Base-by-base conservation (phyloP, 2,888 invertebrate species). In the Apamea anceps region DNA sequence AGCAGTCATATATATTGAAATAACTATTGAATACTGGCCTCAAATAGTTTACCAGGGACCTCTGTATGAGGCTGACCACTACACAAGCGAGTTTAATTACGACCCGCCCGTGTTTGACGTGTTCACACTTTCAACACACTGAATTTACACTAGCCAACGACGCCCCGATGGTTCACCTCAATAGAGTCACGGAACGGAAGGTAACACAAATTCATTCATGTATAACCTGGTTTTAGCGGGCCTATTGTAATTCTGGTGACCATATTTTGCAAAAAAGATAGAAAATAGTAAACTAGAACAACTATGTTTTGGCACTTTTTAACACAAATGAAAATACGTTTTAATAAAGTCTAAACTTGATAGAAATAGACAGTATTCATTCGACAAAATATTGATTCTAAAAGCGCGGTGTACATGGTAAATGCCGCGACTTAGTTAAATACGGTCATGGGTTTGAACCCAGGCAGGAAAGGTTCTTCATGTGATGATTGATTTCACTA, bases 11-110 rank as follows among this genome's bases (percentile, higher is more conserved):
- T 21, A n/a, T 51, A 42, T 21, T 73, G 42, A 51, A 73, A 42
- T 73, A 15, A 32, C 15, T 81, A 79, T 32, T 32, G 42, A 73
- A 28, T 37, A 62, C 81, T n/a, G 8, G 6, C 51, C 15, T 1
- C 12, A 32, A 81, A 81, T 42, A 62, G 28, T 82, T 75, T 18
- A 57, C 28, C 77, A 25, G 25, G 10, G 15, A 18, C 18, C 45
- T 45, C 25, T 62, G 45, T 32, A 42, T 10, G 51, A 42, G 32
- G 25, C 21, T 5, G 21, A 57, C 28, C 63, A 48, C 75, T 65
- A 79, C 65, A 79, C 76, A 79, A 79, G 77, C 45, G 12, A 21
- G 37, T 79, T 76, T 79, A 79, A 79, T 82, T 65, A 65, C 63
- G 10, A 76, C 13, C 7, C 37, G n/a, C 37, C 18, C 28, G 28